These are phyloP conservation scores for Vultur gryphus DNA, from an alignment of 2,797 vertebrate genomes.

Conservation along the genomic window DNA sequence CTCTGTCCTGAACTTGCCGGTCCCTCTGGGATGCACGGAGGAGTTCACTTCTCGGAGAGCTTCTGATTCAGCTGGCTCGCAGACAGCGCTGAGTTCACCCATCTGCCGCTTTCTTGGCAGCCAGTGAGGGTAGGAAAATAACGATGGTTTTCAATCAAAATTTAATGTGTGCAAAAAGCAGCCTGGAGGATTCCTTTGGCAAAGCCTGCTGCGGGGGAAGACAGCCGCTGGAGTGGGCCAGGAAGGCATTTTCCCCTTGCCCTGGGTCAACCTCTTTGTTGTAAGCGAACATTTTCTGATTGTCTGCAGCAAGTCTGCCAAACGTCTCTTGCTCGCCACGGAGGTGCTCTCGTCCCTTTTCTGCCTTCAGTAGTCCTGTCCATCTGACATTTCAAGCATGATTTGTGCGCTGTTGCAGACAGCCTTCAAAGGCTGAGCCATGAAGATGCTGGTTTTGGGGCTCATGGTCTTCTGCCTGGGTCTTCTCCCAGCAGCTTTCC, in stretches of 20 bases:
- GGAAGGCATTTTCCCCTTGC: background rate
- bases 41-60: background rate
- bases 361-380: background rate
- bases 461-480: accelerated
- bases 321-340: accelerated
- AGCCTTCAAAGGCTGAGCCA: background rate
- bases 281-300: background rate
- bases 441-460: accelerated
- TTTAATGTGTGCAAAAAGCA: background rate
- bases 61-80: background rate
- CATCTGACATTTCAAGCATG: background rate
- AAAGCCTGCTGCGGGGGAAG: accelerated
- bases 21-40: background rate
- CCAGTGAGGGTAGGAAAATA: background rate
- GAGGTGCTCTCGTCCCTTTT: background rate
- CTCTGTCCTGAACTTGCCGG: accelerated
- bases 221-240: background rate
- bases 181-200: background rate
- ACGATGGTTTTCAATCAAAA: background rate
- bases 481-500: background rate
- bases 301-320: background rate
- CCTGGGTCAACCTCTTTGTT: background rate
- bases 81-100: background rate
- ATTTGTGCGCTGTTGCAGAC: background rate
- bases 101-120: background rate